A percentile compares a stretch with the other conserved stretches of the same genome.
Conservation (phyloP, 2,888 invertebrate genomes). For the Meganola albula region DNA sequence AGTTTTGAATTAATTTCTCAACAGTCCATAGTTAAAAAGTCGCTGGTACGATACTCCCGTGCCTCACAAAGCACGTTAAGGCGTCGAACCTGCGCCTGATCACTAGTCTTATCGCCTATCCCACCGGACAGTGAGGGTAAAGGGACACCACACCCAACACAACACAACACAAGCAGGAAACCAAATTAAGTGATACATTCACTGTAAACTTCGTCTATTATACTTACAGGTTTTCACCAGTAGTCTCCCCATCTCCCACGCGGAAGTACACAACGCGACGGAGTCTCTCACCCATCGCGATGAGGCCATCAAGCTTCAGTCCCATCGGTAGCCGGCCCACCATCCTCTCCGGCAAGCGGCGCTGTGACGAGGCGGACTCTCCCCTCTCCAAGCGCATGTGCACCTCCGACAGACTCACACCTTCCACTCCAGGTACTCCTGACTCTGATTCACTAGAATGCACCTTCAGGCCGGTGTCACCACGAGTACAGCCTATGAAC, state of each 20-base stretch:
- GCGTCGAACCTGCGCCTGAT: too few relatives aligned
- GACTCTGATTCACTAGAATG: conserved; percentile 69
- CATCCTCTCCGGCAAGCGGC: conserved; percentile 77
- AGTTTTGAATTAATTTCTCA: too few relatives aligned
- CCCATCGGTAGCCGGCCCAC: conserved; percentile 77
- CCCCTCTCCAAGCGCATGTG: conserved; percentile 64
- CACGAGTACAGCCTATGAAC: conserved; percentile 54
- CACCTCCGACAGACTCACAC: conserved; percentile 51
- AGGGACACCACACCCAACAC: too few relatives aligned
- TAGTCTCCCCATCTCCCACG: conserved; percentile 89
- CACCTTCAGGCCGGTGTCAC: conserved; percentile 72
- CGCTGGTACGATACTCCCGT: too few relatives aligned
- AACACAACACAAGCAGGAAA: too few relatives aligned
- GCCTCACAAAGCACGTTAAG: too few relatives aligned
- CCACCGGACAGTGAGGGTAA: too few relatives aligned
- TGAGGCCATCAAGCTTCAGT: conserved; percentile 86
- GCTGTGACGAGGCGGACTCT: conserved; percentile 79
- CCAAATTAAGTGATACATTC: too few relatives aligned
- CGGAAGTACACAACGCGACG: conserved; percentile 89
- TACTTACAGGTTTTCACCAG: conserved; percentile 70
- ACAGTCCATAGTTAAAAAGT: too few relatives aligned
- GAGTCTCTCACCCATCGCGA: conserved; percentile 92
- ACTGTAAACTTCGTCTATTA: background rate
- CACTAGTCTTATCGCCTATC: too few relatives aligned
- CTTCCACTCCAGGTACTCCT: conserved; percentile 63